phyloP scores from a whole-genome alignment of 2,888 invertebrate genomes.

The Petrolisthes manimaculis region DNA sequence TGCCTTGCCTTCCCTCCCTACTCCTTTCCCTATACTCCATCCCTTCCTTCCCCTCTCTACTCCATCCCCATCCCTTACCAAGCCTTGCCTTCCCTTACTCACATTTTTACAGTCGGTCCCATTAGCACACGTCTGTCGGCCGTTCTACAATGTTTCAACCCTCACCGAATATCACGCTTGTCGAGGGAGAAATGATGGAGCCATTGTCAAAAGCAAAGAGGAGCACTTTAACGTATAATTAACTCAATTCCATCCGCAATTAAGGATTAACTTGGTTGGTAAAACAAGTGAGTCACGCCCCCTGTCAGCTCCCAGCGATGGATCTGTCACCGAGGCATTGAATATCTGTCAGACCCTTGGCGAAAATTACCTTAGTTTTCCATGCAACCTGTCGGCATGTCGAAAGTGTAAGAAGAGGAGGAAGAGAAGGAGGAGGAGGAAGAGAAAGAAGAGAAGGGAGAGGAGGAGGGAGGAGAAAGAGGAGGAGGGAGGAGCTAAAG shows the following conservation, averaged over 20 bases:
- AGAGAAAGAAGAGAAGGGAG: too few relatives aligned
- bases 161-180: constrained; percentile 22
- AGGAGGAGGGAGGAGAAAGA: neutral
- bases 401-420: constrained; percentile 25
- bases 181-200: constrained; percentile 29
- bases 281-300: constrained; percentile 55
- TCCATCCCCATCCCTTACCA: neutral
- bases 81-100: neutral
- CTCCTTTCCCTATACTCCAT: neutral
- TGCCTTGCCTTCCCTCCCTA: neutral
- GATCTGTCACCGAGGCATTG: constrained; percentile 53
- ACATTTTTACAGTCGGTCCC: neutral
- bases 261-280: constrained; percentile 55
- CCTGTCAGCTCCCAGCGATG: constrained; percentile 39
- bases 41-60: neutral
- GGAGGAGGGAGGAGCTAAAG: too few relatives aligned
- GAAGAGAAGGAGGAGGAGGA: too few relatives aligned
- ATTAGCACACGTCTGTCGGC: constrained; percentile 22
- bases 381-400: constrained; percentile 39
- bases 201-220: constrained; percentile 39
- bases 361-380: constrained; percentile 58
- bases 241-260: constrained; percentile 55
- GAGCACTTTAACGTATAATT: constrained; percentile 48
- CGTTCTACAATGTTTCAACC: constrained; percentile 4
- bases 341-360: constrained; percentile 46